phyloP scores from a whole-genome alignment of 2,888 invertebrate genomes.

The Disparrhopalites patrizii region DNA sequence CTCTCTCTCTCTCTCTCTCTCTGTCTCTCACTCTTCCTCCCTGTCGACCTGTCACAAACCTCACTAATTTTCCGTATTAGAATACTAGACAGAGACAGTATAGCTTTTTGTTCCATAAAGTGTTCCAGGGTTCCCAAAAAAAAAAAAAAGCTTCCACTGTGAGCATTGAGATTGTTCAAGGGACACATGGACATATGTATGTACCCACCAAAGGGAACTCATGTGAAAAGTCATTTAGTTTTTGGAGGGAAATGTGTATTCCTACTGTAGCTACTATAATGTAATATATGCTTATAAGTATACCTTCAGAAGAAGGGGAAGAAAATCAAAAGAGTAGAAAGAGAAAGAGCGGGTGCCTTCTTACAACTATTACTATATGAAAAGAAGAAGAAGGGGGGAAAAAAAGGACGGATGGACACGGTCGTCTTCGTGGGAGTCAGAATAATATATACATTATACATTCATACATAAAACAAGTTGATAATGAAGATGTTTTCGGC shows the following conservation, averaged over 20 bases:
- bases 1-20: too few relatives aligned
- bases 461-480: constrained; percentile 16
- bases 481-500: constrained; percentile 27
- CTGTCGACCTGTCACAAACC: constrained; percentile 8
- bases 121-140: neutral
- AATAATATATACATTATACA: too few relatives aligned
- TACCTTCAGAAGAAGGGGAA: too few relatives aligned
- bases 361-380: too few relatives aligned
- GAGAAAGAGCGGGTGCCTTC: too few relatives aligned
- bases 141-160: too few relatives aligned
- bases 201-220: neutral
- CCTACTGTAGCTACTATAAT: too few relatives aligned
- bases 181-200: neutral
- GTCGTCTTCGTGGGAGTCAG: constrained; percentile 24
- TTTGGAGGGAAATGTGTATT: constrained; percentile 3
- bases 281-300: too few relatives aligned
- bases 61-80: constrained; percentile 5
- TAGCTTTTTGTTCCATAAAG: neutral
- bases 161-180: too few relatives aligned
- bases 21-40: neutral
- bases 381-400: too few relatives aligned
- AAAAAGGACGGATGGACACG: constrained; percentile 8
- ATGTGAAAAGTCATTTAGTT: constrained; percentile 22
- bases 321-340: too few relatives aligned
- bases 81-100: neutral